These are phyloP conservation scores for Guaruba guarouba DNA, from an alignment of 2,113 vertebrate species.

Conservation along the genomic window DNA sequence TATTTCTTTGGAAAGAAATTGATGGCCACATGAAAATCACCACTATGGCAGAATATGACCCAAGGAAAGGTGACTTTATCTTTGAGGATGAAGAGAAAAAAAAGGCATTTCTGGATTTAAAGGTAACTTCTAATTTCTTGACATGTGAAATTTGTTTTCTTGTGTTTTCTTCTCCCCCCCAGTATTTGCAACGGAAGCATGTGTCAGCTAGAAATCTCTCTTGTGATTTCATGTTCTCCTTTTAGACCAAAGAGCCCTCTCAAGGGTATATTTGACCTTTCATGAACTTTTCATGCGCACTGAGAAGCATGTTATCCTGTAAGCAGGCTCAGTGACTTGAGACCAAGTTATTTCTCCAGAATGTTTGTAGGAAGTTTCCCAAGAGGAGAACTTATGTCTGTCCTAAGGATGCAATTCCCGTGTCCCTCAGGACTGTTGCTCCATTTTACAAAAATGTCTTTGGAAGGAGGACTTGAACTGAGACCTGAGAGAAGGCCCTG, in stretches of 20 bases:
- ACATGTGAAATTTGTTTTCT: not conserved
- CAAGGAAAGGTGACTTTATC: conserved; percentile 70
- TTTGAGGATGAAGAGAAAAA: conserved; percentile 56
- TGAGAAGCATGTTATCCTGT: not conserved
- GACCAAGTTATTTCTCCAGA: not conserved
- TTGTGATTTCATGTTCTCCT: not conserved
- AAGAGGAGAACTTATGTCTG: not conserved
- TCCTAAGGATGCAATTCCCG: not conserved
- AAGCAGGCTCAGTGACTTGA: not conserved
- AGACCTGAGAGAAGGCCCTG: not conserved
- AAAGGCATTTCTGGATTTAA: conserved; percentile 67
- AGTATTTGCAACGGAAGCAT: not conserved
- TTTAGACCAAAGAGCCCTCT: not conserved
- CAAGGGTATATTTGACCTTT: not conserved
- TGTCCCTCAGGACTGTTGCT: not conserved
- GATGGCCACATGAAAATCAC: conserved; percentile 55
- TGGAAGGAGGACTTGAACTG: not conserved
- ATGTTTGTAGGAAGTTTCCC: not conserved
- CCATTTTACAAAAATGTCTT: not conserved
- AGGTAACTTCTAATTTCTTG: conserved; percentile 66
- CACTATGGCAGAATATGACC: conserved; percentile 80
- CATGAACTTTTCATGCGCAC: not conserved
- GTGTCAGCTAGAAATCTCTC: not conserved
- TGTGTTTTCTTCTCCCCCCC: not conserved
- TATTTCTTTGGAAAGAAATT: conserved; percentile 79